Evolutionary conservation across 2,888 invertebrate species (phyloP).

Genomic region (Papilio protenor): DNA sequence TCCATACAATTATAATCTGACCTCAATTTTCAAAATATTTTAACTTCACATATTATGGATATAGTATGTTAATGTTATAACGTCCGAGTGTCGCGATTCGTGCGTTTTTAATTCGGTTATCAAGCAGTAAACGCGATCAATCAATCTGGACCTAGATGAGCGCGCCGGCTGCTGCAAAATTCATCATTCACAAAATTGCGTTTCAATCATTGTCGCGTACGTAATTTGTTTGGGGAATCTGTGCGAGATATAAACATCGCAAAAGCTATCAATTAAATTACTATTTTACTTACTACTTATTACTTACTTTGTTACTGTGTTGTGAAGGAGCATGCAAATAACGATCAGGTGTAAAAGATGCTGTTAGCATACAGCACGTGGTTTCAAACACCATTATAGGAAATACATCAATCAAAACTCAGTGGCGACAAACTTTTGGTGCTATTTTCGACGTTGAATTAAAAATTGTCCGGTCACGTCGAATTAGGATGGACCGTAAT

Average conservation of each 20-base stretch:
- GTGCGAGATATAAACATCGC: not conserved
- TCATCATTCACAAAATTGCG: conserved; percentile 36
- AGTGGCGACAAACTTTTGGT: not conserved
- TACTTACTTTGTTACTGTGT: no score
- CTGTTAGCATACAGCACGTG: not conserved
- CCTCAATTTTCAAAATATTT: not conserved
- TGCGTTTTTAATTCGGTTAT: conserved; percentile 18
- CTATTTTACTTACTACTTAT: no score
- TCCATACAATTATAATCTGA: not conserved
- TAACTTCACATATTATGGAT: not conserved
- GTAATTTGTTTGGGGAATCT: conserved; percentile 4
- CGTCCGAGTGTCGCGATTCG: not conserved
- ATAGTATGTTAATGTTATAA: not conserved
- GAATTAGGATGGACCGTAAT: conserved; percentile 22
- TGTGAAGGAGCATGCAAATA: not conserved
- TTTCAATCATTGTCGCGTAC: conserved; percentile 19
- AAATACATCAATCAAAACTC: not conserved
- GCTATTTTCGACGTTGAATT: not conserved
- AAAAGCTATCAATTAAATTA: not conserved
- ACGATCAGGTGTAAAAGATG: not conserved
- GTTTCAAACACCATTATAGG: not conserved
- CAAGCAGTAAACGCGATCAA: conserved; percentile 35
- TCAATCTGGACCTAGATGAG: conserved; percentile 30
- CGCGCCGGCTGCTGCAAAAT: conserved; percentile 37
- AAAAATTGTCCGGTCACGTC: conserved; percentile 20